Percentiles rank a stretch among this genome's conserved stretches.
Conservation (phyloP, 2,113 vertebrate genomes). For the Perognathus longimembris region DNA sequence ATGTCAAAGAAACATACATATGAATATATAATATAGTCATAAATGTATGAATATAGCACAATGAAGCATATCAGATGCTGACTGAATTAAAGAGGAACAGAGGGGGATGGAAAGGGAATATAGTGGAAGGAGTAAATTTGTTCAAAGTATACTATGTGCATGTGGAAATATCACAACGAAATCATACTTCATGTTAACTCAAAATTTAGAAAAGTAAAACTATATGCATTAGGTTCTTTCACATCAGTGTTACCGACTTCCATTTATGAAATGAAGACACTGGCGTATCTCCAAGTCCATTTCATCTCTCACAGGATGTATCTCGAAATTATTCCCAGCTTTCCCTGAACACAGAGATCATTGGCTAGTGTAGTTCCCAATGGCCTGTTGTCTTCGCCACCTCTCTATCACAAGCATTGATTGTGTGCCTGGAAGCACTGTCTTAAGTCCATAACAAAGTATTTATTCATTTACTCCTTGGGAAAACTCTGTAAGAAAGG, state of each 20-base stretch:
- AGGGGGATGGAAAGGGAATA: too few species aligned
- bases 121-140: too few species aligned
- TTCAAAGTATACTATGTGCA: too few species aligned
- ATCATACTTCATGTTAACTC: too few species aligned
- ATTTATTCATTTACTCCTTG: neutral
- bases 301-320: neutral
- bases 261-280: neutral
- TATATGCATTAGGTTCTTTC: too few species aligned
- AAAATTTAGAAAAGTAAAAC: too few species aligned
- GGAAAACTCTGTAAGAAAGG: neutral
- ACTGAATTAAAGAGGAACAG: too few species aligned
- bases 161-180: too few species aligned
- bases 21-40: too few species aligned
- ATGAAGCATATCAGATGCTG: too few species aligned
- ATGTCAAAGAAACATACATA: too few species aligned
- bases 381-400: neutral
- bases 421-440: accelerated
- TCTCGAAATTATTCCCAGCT: neutral
- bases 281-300: neutral
- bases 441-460: slow-evolving; percentile 6
- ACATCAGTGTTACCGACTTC: neutral
- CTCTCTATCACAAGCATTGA: neutral
- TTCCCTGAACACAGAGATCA: slow-evolving; percentile 9
- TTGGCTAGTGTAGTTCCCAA: neutral
- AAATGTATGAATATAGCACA: too few species aligned